Base-by-base conservation (phyloP, 1,140 invertebrate genomes). In the Cherax destructor region DNA sequence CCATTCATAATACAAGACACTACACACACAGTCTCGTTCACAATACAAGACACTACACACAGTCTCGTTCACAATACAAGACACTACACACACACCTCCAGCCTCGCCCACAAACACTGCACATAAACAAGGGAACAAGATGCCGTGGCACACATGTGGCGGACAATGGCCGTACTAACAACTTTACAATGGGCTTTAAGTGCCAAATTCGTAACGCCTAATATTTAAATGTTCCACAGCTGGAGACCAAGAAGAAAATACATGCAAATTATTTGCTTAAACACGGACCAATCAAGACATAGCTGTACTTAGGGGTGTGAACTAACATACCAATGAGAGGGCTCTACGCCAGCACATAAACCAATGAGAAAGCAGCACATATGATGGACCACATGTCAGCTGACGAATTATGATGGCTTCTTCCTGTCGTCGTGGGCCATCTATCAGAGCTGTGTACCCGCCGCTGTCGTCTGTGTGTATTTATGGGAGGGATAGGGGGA, bases 361-460 rank as follows among this genome's bases (percentile, higher is more conserved):
- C 78, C 78, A 80, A 80, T 80, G 21, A 80, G 49, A 80, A 50
- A 50, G 78, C 78, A 18, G 78, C 49, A 47, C 52, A 80, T 49
- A 80, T 56, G 78, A 80, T 56, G 49, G 24, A 18, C 78, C 78
- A 56, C 41, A 24, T 18, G 78, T 80, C 78, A 80, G 49, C 41
- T 80, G 78, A 52, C 47, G 78, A 78, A 78, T 78, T 78, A 78
- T 78, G 77, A 78, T 78, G 77, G 50, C 77, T 78, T 78, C 77
- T 78, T 78, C 77, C 47, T 49, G 47, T 50, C 41, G 41, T 80
- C 18, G 9, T 50, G 78, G n/a, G 49, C 24, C 49, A 24, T 80
- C 21, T 52, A 24, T 80, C 49, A 24, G 78, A n/a, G 50, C 49
- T 16, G 47, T 80, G 47, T 50, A 50, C 52, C 52, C 52, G 52